phyloP scores from a whole-genome alignment of 2,888 invertebrate species.

The Ligdia adustata region DNA sequence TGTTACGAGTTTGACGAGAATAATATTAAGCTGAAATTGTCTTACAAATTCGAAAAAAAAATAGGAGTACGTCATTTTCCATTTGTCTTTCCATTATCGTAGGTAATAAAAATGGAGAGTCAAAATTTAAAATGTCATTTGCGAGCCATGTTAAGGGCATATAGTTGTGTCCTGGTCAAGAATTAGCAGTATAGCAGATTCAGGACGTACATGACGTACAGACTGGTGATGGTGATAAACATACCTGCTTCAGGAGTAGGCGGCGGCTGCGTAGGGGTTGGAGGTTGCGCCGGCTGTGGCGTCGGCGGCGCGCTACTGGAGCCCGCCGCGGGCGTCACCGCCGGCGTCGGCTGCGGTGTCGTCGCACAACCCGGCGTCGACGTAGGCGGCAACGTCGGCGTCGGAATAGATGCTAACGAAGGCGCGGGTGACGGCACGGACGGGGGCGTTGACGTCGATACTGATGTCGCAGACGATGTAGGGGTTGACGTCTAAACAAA shows the following conservation, averaged over 20 bases:
- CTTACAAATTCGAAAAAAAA: too few species aligned
- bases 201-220: too few species aligned
- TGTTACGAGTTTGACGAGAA: too few species aligned
- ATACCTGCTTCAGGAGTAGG: conserved; percentile 70
- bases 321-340: conserved; percentile 35
- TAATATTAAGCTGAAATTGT: too few species aligned
- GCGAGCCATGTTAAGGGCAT: too few species aligned
- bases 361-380: conserved; percentile 30
- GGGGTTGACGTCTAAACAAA: conserved; percentile 24
- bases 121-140: too few species aligned
- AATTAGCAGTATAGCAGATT: too few species aligned
- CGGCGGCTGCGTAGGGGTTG: conserved; percentile 64
- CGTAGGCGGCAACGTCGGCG: conserved; percentile 33
- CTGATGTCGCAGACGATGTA: conserved; percentile 25
- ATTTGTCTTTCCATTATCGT: too few species aligned
- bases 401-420: conserved; percentile 26
- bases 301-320: conserved; percentile 58
- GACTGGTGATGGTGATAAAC: too few species aligned
- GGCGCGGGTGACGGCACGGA: conserved; percentile 21
- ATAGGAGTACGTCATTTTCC: too few species aligned
- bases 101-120: too few species aligned
- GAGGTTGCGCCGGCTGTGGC: conserved; percentile 63
- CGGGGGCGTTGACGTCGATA: conserved; percentile 27
- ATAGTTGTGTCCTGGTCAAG: too few species aligned
- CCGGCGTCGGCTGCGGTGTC: conserved; percentile 30